A percentile compares a stretch with the other conserved stretches of the same genome.
Evolutionary conservation across 2,113 vertebrate genomes (phyloP).

Genomic region (human (Homo sapiens)): GRCh38 chr5:96710001-96710500

Average conservation of each 20-base stretch:
- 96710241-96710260: background rate
- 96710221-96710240: background rate
- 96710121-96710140: background rate
- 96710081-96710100: background rate
- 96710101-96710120: background rate
- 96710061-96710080: background rate
- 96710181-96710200: constrained; percentile 11
- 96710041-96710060: background rate
- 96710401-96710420: background rate
- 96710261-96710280: background rate
- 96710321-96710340: background rate
- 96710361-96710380: background rate
- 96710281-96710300: background rate
- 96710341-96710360: background rate
- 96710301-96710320: background rate
- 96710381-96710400: background rate
- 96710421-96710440: background rate
- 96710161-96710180: background rate
- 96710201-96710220: background rate
- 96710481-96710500: background rate
- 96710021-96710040: background rate
- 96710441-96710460: background rate
- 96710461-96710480: background rate
- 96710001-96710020: background rate
- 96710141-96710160: background rate